These are phyloP conservation scores for Aldrovandia affinis DNA, from an alignment of 2,797 vertebrate species.

Conservation along the genomic window DNA sequence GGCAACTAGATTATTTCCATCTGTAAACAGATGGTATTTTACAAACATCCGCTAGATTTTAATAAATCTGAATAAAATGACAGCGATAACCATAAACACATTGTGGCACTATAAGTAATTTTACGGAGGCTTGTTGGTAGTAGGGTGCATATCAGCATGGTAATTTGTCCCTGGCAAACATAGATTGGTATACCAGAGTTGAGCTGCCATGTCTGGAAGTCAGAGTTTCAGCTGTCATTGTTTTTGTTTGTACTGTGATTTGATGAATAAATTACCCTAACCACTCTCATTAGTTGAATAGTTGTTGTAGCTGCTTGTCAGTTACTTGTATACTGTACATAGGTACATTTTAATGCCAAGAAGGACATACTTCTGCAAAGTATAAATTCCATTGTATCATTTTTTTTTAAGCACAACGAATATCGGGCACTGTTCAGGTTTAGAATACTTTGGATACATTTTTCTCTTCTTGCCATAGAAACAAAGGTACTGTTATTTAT, in stretches of 20 bases:
- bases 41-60: constrained; percentile 37
- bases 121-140: constrained; percentile 52
- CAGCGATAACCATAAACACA: constrained; percentile 66
- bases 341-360: neutral
- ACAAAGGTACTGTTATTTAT: too few relatives aligned
- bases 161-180: constrained; percentile 57
- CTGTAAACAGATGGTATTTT: neutral
- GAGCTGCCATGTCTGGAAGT: constrained; percentile 41
- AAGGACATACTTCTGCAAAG: too few relatives aligned
- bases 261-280: neutral
- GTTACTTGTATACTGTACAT: too few relatives aligned
- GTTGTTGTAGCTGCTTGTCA: neutral
- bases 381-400: too few relatives aligned
- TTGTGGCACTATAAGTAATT: constrained; percentile 66
- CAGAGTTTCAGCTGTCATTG: neutral
- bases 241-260: neutral
- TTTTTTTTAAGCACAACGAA: too few relatives aligned
- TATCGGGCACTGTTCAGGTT: too few relatives aligned
- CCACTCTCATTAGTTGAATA: neutral
- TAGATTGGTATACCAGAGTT: constrained; percentile 53
- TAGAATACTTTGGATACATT: neutral
- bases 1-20: neutral
- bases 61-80: constrained; percentile 52
- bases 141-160: constrained; percentile 54
- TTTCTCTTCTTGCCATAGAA: neutral